Conservation (phyloP, 2,797 vertebrate genomes). For the Pteronotus mesoamericanus region DNA sequence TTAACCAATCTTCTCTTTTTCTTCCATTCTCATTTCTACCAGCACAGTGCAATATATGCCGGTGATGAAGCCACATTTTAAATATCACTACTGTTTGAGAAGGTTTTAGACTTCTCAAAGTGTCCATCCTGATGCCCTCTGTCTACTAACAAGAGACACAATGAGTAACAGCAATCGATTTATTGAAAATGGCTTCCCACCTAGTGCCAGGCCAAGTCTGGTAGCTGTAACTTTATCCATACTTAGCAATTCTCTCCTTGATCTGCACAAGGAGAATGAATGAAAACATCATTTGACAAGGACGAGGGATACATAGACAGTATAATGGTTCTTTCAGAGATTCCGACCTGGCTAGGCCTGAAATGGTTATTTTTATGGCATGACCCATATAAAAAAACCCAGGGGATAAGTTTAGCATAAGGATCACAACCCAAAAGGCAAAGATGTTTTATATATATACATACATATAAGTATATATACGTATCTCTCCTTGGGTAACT, state of each 20-base stretch:
- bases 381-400: constrained; percentile 64
- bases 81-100: not conserved
- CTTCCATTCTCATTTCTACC: constrained; percentile 22
- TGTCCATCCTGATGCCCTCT: not conserved
- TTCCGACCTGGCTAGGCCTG: constrained; percentile 45
- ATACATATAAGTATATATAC: not conserved
- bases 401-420: constrained; percentile 48
- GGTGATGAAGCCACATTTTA: constrained; percentile 16
- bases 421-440: constrained; percentile 52
- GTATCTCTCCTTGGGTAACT: not conserved
- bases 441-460: not conserved
- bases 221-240: constrained; percentile 43
- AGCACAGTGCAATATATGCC: not conserved
- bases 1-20: constrained; percentile 50
- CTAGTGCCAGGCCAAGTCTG: constrained; percentile 32
- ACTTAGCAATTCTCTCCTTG: constrained; percentile 42
- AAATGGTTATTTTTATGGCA: constrained; percentile 56
- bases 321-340: constrained; percentile 48
- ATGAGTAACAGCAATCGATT: constrained; percentile 47
- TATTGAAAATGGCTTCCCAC: constrained; percentile 38
- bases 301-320: constrained; percentile 42
- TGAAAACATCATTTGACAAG: constrained; percentile 64
- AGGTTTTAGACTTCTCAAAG: constrained; percentile 18
- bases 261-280: constrained; percentile 44
- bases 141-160: constrained; percentile 34